Evolutionary conservation across 2,113 vertebrate species (phyloP).

Genomic region (Balaeniceps rex): DNA sequence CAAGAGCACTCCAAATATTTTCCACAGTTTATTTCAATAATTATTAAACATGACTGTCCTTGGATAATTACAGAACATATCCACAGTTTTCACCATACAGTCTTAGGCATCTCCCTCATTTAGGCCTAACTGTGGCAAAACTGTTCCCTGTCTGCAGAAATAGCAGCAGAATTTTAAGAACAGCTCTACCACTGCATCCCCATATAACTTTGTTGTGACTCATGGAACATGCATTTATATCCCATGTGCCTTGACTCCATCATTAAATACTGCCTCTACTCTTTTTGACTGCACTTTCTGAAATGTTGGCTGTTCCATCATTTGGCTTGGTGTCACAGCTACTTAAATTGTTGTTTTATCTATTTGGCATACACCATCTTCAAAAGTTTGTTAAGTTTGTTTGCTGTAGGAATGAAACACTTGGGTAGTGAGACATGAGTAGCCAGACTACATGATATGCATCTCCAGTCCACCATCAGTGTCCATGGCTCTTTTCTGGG

Average conservation of each 20-base stretch:
- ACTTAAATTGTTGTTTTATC: background rate
- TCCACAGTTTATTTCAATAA: background rate
- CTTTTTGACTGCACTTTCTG: background rate
- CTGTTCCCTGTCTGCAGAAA: background rate
- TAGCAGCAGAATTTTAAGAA: background rate
- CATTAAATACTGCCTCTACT: background rate
- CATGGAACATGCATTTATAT: background rate
- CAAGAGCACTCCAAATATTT: constrained; percentile 30
- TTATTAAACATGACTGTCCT: constrained; percentile 16
- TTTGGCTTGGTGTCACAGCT: background rate
- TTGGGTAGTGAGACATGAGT: background rate
- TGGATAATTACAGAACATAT: background rate
- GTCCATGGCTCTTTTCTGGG: background rate
- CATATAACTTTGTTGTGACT: background rate
- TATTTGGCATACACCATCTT: background rate
- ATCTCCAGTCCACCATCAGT: background rate
- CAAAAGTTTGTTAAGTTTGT: background rate
- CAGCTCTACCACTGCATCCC: background rate
- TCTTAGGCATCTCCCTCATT: background rate
- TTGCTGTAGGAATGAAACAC: background rate
- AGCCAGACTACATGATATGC: accelerated
- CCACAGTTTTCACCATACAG: background rate
- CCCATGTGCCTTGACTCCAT: background rate
- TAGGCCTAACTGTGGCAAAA: background rate
- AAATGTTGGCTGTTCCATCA: background rate